Conservation (phyloP, 2,113 vertebrate genomes). For the Echinops telfairi region DNA sequence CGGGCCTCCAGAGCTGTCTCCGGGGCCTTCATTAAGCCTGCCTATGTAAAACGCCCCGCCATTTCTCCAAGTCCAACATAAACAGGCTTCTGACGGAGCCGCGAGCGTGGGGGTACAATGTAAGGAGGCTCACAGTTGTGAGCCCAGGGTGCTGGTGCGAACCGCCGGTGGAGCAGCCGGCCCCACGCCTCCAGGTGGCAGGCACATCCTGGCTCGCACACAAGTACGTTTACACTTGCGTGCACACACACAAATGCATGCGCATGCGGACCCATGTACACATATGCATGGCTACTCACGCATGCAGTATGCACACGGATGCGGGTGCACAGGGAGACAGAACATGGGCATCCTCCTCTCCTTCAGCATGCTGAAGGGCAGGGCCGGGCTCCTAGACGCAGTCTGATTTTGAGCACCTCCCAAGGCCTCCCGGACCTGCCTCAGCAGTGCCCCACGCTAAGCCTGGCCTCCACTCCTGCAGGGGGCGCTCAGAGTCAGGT, state of each 20-base stretch:
- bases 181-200: fast-evolving
- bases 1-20: not conserved
- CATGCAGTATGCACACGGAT: not conserved
- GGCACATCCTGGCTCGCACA: not conserved
- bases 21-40: slow-evolving; percentile 69
- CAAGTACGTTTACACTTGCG: too few species aligned
- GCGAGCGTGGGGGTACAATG: not conserved
- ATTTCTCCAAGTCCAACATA: slow-evolving; percentile 17
- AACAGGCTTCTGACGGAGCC: not conserved
- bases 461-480: not conserved
- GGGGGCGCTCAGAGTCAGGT: fast-evolving
- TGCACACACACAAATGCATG: not conserved
- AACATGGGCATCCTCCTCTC: too few species aligned
- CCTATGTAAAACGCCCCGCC: not conserved
- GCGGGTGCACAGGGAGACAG: not conserved
- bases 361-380: not conserved
- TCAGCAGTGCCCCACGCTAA: not conserved
- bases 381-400: fast-evolving
- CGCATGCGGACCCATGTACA: fast-evolving
- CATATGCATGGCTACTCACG: too few species aligned
- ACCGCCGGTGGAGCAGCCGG: not conserved
- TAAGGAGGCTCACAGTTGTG: not conserved
- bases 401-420: fast-evolving
- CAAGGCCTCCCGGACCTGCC: too few species aligned
- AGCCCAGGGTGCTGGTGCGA: not conserved